Evolutionary conservation across 2,113 vertebrate species (phyloP).

Genomic region (rat (Rattus norvegicus)): GRCr8 NC_086021.1:76316501-76317000

Average conservation of each 20-base stretch:
- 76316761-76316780: not conserved
- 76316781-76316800: not conserved
- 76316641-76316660: not conserved
- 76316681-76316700: not conserved
- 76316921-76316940: not conserved
- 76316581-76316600: not conserved
- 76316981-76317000: not conserved
- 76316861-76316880: not conserved
- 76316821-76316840: not conserved
- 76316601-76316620: not conserved
- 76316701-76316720: not conserved
- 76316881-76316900: not conserved
- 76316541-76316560: not conserved
- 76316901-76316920: not conserved
- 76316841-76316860: not conserved
- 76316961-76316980: not conserved
- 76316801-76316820: not conserved
- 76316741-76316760: conserved; percentile 21
- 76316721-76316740: conserved; percentile 12
- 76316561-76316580: not conserved
- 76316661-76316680: not conserved
- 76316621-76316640: not conserved
- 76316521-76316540: not conserved
- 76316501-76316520: not conserved
- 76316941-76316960: not conserved